Percentiles rank a stretch among this genome's conserved stretches.
phyloP scores from a whole-genome alignment of 2,113 vertebrate genomes.

The Lichenostomus cassidix region DNA sequence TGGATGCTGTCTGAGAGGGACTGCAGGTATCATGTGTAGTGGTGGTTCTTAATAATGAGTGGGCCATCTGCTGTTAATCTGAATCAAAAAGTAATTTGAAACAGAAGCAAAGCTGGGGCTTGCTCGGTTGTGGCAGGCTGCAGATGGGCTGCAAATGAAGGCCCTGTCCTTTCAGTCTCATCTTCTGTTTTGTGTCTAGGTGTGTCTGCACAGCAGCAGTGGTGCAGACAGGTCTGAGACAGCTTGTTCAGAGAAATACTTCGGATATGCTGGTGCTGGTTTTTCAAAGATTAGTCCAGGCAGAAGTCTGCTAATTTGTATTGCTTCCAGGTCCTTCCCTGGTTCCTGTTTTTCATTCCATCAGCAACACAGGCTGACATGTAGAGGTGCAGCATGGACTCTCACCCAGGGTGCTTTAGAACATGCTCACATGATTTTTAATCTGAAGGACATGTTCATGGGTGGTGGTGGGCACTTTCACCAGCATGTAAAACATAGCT shows the following conservation, averaged over 20 bases:
- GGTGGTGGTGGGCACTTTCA: neutral
- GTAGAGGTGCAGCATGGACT: neutral
- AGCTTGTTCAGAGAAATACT: neutral
- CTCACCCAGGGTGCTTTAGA: neutral
- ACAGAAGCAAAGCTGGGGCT: neutral
- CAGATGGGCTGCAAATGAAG: neutral
- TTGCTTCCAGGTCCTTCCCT: neutral
- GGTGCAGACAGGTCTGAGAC: neutral
- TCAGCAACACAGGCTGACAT: neutral
- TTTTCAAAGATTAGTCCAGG: neutral
- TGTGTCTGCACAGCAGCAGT: neutral
- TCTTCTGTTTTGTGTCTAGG: neutral
- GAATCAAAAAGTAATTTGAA: neutral
- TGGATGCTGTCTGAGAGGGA: neutral
- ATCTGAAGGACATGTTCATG: neutral
- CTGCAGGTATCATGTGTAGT: neutral
- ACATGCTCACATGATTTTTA: neutral
- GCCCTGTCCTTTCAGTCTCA: neutral
- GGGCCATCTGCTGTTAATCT: neutral
- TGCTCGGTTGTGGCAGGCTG: neutral
- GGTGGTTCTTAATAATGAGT: neutral
- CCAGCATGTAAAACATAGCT: neutral
- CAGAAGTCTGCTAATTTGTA: neutral
- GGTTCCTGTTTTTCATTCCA: neutral
- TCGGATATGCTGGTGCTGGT: neutral